These are phyloP conservation scores for Tortricodes alternella DNA, from an alignment of 2,888 invertebrate genomes.

Conservation along the genomic window DNA sequence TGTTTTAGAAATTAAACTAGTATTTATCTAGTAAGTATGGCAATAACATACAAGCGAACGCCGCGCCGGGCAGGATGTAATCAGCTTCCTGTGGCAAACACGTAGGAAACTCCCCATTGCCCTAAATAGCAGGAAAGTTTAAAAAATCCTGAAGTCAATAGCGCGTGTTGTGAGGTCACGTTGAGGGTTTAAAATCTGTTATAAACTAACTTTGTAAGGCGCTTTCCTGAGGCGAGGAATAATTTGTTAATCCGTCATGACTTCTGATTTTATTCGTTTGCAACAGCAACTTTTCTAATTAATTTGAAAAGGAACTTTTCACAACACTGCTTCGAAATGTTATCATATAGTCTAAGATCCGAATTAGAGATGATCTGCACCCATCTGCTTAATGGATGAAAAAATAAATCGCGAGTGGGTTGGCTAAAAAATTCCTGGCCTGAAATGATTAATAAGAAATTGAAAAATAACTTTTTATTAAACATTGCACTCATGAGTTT, in stretches of 20 bases:
- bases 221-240: slow-evolving; percentile 1
- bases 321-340: too few species aligned
- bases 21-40: background rate
- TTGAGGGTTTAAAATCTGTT: slow-evolving; percentile 9
- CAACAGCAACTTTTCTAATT: slow-evolving; percentile 3
- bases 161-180: slow-evolving; percentile 7
- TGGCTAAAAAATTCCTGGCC: too few species aligned
- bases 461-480: too few species aligned
- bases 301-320: background rate
- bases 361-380: too few species aligned
- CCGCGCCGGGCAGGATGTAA: background rate
- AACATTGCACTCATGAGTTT: too few species aligned
- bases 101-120: slow-evolving; percentile 6
- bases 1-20: slow-evolving; percentile 1
- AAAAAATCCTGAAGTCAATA: background rate
- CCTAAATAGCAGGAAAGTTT: slow-evolving; percentile 6
- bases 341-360: too few species aligned
- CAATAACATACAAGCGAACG: background rate
- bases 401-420: too few species aligned
- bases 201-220: slow-evolving; percentile 18
- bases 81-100: background rate
- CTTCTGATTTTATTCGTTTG: background rate
- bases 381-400: too few species aligned
- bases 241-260: slow-evolving; percentile 16
- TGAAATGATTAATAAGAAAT: too few species aligned